Evolutionary conservation across 2,113 vertebrate genomes (phyloP), one percentile per base, ranked within the genome.

Genomic region (Oenanthe melanoleuca): DNA sequence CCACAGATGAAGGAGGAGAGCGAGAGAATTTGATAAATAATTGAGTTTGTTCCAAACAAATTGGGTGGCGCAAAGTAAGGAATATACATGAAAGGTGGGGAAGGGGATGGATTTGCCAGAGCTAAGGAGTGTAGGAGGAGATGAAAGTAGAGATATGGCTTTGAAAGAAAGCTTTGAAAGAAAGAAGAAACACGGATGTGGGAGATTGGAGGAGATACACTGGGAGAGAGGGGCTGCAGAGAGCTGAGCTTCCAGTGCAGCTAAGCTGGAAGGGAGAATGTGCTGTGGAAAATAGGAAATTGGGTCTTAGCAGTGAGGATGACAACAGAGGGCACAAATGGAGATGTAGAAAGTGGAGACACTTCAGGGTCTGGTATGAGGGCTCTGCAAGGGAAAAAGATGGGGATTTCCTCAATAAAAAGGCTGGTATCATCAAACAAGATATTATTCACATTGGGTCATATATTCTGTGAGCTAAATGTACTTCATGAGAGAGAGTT

Each of bases 81-180:
- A 83, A 86, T 66, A 86, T 12, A 93, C 80, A 83, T 95, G 80
- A 96, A 96, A 94, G 83, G 44, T 89, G 72, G 60, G 78, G 83
- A 66, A 88, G 52, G 71, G 42, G 24, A 80, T 80, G 81, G 80
- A 66, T 81, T 86, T 94, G 83, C 94, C 92, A 94, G 80, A 66
- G 80, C 60, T 78, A 19, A 67, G 61, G 31, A 64, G 88, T 78
- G 94, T 97, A 92, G 96, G 94, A 89, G 96, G 86, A 95, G 96
- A 96, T 96, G 89, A 96, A 96, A 96, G 95, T 40, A 49, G 88
- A 91, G 60, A 91, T 74, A 86, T 56, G 80, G 26, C 82, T 93
- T 95, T 96, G 86, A 93, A 97, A 82, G 81, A 82, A 86, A 85
- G 37, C 95, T 96, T 96, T 96, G 89, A 96, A 96, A 93, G 87